phyloP scores from a whole-genome alignment of 2,888 invertebrate species.

The Microctonus hyperodae region DNA sequence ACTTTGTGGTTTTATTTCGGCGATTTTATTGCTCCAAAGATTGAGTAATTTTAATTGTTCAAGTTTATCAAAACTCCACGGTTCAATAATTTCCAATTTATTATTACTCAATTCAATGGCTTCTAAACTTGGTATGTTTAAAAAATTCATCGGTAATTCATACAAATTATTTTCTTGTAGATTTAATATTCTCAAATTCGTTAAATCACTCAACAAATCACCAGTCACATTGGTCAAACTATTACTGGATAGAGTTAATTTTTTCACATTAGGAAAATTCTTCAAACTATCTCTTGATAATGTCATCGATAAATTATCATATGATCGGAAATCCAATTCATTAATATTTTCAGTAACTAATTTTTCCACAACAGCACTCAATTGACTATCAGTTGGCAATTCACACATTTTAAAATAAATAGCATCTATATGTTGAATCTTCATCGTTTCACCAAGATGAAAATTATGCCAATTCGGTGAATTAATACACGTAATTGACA shows the following conservation, averaged over 20 bases:
- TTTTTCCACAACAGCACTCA: constrained; percentile 41
- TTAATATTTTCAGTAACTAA: constrained; percentile 40
- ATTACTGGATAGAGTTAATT: constrained; percentile 70
- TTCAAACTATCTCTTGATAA: constrained; percentile 69
- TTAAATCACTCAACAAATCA: constrained; percentile 67
- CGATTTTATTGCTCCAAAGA: constrained; percentile 74
- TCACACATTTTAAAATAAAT: constrained; percentile 44
- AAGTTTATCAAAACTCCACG: constrained; percentile 69
- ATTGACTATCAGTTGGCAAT: constrained; percentile 39
- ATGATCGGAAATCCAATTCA: constrained; percentile 42
- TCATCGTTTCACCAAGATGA: constrained; percentile 25
- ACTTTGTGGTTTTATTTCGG: constrained; percentile 69
- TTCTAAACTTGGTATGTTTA: constrained; percentile 61
- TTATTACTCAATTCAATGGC: constrained; percentile 71
- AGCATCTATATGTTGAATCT: constrained; percentile 12
- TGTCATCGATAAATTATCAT: constrained; percentile 35
- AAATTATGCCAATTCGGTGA: constrained; percentile 45
- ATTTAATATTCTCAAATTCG: constrained; percentile 71
- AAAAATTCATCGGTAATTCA: constrained; percentile 43
- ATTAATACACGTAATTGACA: constrained; percentile 41
- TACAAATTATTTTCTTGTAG: constrained; percentile 56
- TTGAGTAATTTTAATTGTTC: constrained; percentile 69
- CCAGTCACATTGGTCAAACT: constrained; percentile 69
- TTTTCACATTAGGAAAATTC: constrained; percentile 66
- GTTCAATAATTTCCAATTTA: constrained; percentile 69